Percentiles rank a stretch among this genome's conserved stretches.
Evolutionary conservation across 2,797 vertebrate genomes (phyloP).

Genomic region (Harpia harpyja): DNA sequence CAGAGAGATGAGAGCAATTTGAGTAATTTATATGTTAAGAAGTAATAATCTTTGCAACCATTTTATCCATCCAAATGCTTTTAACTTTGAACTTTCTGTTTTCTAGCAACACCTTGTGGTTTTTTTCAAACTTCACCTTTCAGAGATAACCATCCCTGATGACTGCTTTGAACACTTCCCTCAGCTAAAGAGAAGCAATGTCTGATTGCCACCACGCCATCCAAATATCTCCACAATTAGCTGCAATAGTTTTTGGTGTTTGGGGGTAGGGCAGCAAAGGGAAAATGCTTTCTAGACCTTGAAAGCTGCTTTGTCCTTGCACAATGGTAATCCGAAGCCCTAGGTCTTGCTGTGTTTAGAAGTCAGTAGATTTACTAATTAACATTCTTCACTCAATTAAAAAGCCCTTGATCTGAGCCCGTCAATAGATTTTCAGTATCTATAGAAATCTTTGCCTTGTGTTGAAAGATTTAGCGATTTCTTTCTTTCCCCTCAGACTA

Average conservation of each 20-base stretch:
- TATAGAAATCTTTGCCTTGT: conserved; percentile 21
- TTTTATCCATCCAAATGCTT: conserved; percentile 39
- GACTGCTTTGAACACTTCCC: not conserved
- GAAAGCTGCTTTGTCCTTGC: conserved; percentile 33
- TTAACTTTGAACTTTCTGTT: conserved; percentile 60
- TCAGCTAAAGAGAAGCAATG: not conserved
- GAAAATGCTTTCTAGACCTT: conserved; percentile 14
- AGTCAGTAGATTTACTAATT: conserved; percentile 58
- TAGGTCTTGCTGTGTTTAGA: conserved; percentile 13
- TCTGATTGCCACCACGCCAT: not conserved
- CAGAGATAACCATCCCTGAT: not conserved
- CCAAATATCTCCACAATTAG: not conserved
- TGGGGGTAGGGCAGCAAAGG: not conserved
- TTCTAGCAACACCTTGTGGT: conserved; percentile 16
- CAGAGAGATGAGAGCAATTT: conserved; percentile 42
- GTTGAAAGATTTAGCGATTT: conserved; percentile 16
- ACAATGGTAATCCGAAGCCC: not conserved
- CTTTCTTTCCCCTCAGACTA: not conserved
- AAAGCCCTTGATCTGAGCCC: conserved; percentile 28
- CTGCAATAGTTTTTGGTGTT: not conserved
- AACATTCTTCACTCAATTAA: conserved; percentile 44
- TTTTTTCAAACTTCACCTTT: conserved; percentile 1
- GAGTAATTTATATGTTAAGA: conserved; percentile 54
- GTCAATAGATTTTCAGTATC: not conserved
- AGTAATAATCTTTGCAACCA: conserved; percentile 41